Evolutionary conservation across 2,113 vertebrate species (phyloP).

Genomic region (Arvicanthis niloticus): DNA sequence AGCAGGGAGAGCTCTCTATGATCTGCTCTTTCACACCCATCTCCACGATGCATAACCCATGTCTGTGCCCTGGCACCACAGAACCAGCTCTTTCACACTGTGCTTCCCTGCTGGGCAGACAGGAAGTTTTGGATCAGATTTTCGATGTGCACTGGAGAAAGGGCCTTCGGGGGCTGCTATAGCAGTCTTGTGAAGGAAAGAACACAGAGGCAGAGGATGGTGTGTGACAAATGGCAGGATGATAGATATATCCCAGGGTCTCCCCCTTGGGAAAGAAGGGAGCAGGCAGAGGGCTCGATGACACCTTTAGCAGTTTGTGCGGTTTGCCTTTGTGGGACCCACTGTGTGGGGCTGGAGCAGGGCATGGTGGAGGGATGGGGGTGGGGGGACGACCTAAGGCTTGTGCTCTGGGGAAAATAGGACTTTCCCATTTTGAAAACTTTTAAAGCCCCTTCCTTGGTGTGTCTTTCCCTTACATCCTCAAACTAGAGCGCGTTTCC

Average conservation of each 20-base stretch:
- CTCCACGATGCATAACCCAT: neutral
- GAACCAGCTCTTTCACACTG: constrained; percentile 7
- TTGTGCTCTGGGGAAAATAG: neutral
- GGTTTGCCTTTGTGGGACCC: neutral
- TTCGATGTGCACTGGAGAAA: neutral
- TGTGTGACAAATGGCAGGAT: neutral
- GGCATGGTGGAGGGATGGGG: too few species aligned
- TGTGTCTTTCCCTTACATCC: neutral
- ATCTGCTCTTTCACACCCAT: neutral
- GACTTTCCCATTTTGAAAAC: constrained; percentile 47
- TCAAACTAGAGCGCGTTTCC: neutral
- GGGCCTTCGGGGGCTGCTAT: neutral
- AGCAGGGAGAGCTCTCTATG: neutral
- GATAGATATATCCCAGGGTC: too few species aligned
- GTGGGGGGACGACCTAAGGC: too few species aligned
- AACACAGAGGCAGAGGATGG: neutral
- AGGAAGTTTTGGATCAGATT: neutral
- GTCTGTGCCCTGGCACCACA: neutral
- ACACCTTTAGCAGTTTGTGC: neutral
- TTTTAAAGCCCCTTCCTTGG: constrained; percentile 21
- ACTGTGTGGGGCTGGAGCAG: neutral
- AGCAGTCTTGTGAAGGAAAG: neutral
- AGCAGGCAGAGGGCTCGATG: neutral
- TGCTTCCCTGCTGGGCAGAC: neutral
- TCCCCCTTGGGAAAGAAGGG: neutral